Evolutionary conservation across 2,797 vertebrate genomes (phyloP), one percentile per base, ranked within the genome.

Genomic region (Arremon aurantiirostris): DNA sequence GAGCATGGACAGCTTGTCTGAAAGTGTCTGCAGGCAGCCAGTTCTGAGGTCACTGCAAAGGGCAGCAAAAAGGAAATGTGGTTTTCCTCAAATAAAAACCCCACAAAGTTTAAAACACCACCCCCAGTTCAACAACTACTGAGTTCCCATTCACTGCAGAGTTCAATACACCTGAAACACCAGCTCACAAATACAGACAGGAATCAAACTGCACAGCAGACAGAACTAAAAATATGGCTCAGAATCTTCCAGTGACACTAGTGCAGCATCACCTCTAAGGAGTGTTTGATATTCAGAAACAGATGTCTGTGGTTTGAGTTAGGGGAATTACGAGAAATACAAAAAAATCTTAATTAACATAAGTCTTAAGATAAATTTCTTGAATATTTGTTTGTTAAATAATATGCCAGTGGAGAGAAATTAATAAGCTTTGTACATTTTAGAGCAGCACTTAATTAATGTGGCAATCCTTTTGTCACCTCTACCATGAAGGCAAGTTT

Each of bases 1-100:
- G 35, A 2, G 10, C 0, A 0, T 0, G 7, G 41, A 56, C 66
- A 81, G 64, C 52, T 65, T 27, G 26, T 56, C 53, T 70, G 47
- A 32, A 53, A 24, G 23, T 34, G 28, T 57, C 35, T 63, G 55
- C 47, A 76, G 61, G 30, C 66, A 83, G 30, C 21, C 70, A 53
- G n/a, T 12, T 69, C 70, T 3, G 0, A n/a, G 35, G 44, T 39
- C 42, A 10, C 65, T 79, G 39, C 5, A 50, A 86, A 61, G 30
- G 53, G 50, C 61, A 76, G 50, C 75, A 59, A 55, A 61, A 60
- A 52, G 26, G 27, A 95, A 79, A 64, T 15, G 3, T 5, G 35
- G 13, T 59, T 92, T 44, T 77, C 19, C 27, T 63, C 37, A 68
- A 82, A 52, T 28, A n/a, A 65, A 87, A 82, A 55, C 5, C 8